Evolutionary conservation across 2,797 vertebrate genomes (phyloP).

Genomic region (Bothrops alternatus): DNA sequence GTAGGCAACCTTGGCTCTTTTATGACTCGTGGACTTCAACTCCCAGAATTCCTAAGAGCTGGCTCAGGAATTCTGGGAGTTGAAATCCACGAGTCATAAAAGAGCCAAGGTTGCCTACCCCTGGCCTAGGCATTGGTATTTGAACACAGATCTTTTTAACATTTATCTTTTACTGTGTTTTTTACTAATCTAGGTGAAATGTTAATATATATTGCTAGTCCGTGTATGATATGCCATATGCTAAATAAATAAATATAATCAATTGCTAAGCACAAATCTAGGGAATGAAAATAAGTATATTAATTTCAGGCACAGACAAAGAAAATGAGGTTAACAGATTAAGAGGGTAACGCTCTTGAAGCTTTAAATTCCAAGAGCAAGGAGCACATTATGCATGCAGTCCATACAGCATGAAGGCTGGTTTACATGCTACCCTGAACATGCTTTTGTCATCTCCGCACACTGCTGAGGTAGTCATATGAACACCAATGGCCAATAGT

Average conservation of each 20-base stretch:
- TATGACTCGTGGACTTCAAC: too few species aligned
- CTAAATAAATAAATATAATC: conserved; percentile 12
- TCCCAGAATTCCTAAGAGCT: too few species aligned
- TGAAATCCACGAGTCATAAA: too few species aligned
- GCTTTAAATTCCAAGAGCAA: conserved; percentile 52
- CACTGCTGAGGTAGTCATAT: not conserved
- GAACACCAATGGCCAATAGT: not conserved
- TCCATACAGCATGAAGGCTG: conserved; percentile 9
- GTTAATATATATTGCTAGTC: too few species aligned
- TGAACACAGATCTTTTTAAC: too few species aligned
- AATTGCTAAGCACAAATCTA: conserved; percentile 20
- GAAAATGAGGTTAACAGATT: conserved; percentile 52
- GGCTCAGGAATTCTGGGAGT: too few species aligned
- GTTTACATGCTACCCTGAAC: not conserved
- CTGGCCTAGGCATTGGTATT: too few species aligned
- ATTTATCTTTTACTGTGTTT: too few species aligned
- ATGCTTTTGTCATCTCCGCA: not conserved
- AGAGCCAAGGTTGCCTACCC: too few species aligned
- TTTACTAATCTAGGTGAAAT: too few species aligned
- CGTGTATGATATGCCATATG: too few species aligned
- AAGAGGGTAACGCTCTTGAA: conserved; percentile 36
- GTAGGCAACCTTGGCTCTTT: too few species aligned
- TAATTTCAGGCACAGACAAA: conserved; percentile 39
- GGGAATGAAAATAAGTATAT: conserved; percentile 38
- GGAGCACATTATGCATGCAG: conserved; percentile 22